Evolutionary conservation across 2,888 invertebrate genomes (phyloP), one percentile per base, ranked within the genome.

Genomic region (Junonia oenone): DNA sequence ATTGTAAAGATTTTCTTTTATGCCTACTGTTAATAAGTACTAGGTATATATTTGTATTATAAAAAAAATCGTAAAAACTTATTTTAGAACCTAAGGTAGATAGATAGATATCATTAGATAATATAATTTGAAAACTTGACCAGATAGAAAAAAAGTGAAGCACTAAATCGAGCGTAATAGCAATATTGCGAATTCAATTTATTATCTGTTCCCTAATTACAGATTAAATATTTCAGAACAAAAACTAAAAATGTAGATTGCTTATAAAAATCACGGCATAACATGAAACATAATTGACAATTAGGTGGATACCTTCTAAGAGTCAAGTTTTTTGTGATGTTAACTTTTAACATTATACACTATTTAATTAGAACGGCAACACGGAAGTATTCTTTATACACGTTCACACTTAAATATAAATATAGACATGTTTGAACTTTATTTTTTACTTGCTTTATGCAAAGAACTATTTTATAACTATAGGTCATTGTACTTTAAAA

Each of bases 291-390:
- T 43, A 17, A 19, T 51, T 43, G 35, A 35, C 27, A 35, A 45
- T 26, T 35, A n/a, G n/a, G n/a, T n/a, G n/a, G n/a, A n/a, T n/a
- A 35, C 17, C 46, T 22, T 40, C 17, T 27, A 40, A 47, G 6
- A 13, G 11, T 1, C 19, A 17, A 11, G 46, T 11, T 35, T 53
- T 57, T 54, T 50, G 33, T 38, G 19, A 31, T 15, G 14, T 55
- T 37, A 52, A 58, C 55, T 51, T 56, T 55, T 59, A 51, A 51
- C 47, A 45, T 45, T 29, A 51, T 45, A 17, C 38, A 51, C 51
- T 29, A 46, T 31, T 35, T 49, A 52, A 59, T 56, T 56, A 56
- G 51, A 52, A 51, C 45, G 55, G 6, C 27, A 45, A 59, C 22
- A 49, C 58, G 58, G 58, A 59, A 56, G 27, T 38, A 26, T 35